phyloP scores from a whole-genome alignment of 2,113 vertebrate genomes.

The Xiphias gladius region DNA sequence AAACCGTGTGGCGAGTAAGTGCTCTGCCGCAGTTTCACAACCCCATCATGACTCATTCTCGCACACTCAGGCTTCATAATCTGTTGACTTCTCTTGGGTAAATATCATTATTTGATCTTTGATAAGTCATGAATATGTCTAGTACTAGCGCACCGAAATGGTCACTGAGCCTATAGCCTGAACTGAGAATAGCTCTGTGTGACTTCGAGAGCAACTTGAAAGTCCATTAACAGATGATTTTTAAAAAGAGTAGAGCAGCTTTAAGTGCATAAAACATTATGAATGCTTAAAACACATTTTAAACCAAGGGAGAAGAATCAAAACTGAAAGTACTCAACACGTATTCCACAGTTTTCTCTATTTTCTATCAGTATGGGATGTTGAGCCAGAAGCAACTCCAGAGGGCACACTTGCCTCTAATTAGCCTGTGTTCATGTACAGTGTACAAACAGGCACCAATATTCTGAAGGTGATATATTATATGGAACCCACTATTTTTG shows the following conservation, averaged over 20 bases:
- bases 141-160: slow-evolving; percentile 31
- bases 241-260: slow-evolving; percentile 32
- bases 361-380: neutral
- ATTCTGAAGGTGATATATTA: too few relatives aligned
- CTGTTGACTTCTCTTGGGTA: slow-evolving; percentile 64
- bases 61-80: slow-evolving; percentile 53
- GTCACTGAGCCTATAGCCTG: slow-evolving; percentile 10
- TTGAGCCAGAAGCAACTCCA: neutral
- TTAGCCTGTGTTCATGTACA: neutral
- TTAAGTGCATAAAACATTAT: slow-evolving; percentile 28
- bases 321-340: slow-evolving; percentile 2
- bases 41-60: slow-evolving; percentile 56
- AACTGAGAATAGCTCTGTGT: slow-evolving; percentile 8
- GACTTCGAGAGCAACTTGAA: slow-evolving; percentile 37
- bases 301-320: neutral
- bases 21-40: slow-evolving; percentile 73
- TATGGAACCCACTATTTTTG: too few relatives aligned
- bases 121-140: slow-evolving; percentile 60
- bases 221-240: slow-evolving; percentile 47
- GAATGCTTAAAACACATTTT: slow-evolving; percentile 17
- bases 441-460: too few relatives aligned
- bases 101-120: slow-evolving; percentile 73
- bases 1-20: slow-evolving; percentile 71
- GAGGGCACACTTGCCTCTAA: neutral
- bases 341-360: neutral